Percentiles rank a stretch among this genome's conserved stretches.
These are phyloP conservation scores for Norana najaformis DNA, from an alignment of 2,888 invertebrate species.

Conservation along the genomic window DNA sequence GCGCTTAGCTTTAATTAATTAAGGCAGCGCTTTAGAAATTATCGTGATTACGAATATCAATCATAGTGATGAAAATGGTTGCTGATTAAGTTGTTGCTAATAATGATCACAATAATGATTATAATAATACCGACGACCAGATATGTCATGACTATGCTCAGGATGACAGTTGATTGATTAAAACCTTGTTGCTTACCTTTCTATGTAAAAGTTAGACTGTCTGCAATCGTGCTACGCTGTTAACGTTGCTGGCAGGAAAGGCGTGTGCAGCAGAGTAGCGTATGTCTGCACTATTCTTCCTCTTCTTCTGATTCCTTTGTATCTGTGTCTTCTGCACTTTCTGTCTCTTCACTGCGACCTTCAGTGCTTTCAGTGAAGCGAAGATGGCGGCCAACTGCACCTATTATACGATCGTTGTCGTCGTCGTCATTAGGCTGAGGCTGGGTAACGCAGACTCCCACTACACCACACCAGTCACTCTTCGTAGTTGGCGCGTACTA, in stretches of 20 bases:
- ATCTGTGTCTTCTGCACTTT: not conserved
- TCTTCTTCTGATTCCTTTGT: not conserved
- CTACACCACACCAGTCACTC: not conserved
- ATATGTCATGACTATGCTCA: not conserved
- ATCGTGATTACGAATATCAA: too few species aligned
- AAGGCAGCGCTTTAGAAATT: too few species aligned
- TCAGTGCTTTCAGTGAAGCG: slow-evolving; percentile 9
- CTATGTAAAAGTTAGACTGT: not conserved
- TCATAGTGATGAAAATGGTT: too few species aligned
- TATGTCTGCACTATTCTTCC: not conserved
- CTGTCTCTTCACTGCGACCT: not conserved
- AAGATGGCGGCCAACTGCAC: not conserved
- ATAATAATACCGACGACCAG: not conserved
- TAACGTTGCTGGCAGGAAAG: not conserved
- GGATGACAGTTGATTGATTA: not conserved
- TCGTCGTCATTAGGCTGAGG: too few species aligned
- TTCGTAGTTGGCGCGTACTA: not conserved
- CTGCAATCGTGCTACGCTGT: not conserved
- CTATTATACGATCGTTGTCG: not conserved
- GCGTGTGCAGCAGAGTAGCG: not conserved
- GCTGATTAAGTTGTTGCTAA: not conserved
- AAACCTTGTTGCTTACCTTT: not conserved
- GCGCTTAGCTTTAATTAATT: too few species aligned
- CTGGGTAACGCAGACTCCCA: not conserved
- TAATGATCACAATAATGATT: not conserved